phyloP scores from a whole-genome alignment of 2,888 invertebrate genomes.

The Lithophane semibrunnea region DNA sequence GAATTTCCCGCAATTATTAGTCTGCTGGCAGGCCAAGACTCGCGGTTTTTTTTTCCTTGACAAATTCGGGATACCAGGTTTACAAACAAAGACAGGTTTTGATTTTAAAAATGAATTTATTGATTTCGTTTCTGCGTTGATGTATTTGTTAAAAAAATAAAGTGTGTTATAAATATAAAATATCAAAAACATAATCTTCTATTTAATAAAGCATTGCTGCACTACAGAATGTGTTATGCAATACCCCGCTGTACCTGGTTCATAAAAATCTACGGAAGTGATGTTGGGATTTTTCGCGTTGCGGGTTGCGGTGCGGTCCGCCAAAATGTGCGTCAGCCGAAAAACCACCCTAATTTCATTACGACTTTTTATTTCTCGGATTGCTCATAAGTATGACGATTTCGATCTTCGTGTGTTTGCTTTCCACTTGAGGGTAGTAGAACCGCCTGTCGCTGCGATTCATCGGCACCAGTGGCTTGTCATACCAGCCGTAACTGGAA shows the following conservation, averaged over 20 bases:
- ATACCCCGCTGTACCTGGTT: no score
- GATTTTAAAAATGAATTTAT: neutral
- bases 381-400: constrained; percentile 83
- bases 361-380: constrained; percentile 71
- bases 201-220: neutral
- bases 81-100: neutral
- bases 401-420: constrained; percentile 83
- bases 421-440: constrained; percentile 82
- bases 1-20: no score
- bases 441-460: constrained; percentile 83
- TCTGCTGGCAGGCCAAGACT: neutral
- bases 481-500: constrained; percentile 85
- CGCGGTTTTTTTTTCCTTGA: no score
- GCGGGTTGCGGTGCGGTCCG: no score
- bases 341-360: no score
- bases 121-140: constrained; percentile 12
- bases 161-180: neutral
- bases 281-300: no score
- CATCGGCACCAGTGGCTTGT: constrained; percentile 76
- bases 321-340: no score
- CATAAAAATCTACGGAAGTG: no score
- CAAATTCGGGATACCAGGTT: neutral
- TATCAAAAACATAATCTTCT: neutral
- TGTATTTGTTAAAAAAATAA: neutral
- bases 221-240: no score